These are phyloP conservation scores for Mesochorus sp. DNA, from an alignment of 2,888 invertebrate species.

Conservation along the genomic window DNA sequence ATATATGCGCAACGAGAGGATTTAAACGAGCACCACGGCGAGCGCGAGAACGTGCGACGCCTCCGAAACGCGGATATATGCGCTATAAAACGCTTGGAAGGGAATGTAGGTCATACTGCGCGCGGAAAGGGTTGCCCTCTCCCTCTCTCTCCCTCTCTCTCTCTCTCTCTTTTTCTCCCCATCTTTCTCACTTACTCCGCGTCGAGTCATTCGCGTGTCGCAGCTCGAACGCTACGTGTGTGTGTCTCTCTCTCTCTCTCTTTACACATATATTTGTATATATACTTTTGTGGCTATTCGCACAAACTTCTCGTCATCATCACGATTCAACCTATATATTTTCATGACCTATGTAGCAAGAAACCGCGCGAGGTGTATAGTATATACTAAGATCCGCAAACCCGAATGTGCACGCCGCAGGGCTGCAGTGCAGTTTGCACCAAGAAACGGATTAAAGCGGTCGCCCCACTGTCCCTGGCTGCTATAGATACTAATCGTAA, in stretches of 20 bases:
- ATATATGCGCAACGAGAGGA: slow-evolving; percentile 21
- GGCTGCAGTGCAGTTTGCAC: slow-evolving; percentile 57
- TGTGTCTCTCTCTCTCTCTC: not conserved
- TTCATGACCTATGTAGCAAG: slow-evolving; percentile 21
- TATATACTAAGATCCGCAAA: not conserved
- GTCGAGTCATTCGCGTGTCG: slow-evolving; percentile 48
- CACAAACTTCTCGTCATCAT: slow-evolving; percentile 14
- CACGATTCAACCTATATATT: slow-evolving; percentile 12
- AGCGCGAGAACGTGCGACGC: slow-evolving; percentile 54
- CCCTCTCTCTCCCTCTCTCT: slow-evolving; percentile 15
- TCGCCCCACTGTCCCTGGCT: slow-evolving; percentile 32
- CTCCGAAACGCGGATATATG: slow-evolving; percentile 61
- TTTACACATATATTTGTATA: not conserved
- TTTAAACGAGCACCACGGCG: slow-evolving; percentile 54
- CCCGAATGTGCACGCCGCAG: slow-evolving; percentile 18
- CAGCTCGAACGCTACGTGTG: not conserved
- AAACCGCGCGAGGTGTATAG: slow-evolving; percentile 20
- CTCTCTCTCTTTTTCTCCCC: slow-evolving; percentile 3
- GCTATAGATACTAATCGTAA: slow-evolving; percentile 55
- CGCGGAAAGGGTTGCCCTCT: slow-evolving; percentile 59
- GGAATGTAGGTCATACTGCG: slow-evolving; percentile 63
- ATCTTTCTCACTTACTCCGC: slow-evolving; percentile 4
- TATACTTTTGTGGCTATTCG: slow-evolving; percentile 10
- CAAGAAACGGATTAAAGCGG: slow-evolving; percentile 39
- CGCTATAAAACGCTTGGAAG: slow-evolving; percentile 48